Evolutionary conservation across 2,113 vertebrate species (phyloP).

Genomic region (Nothoprocta pentlandii): DNA sequence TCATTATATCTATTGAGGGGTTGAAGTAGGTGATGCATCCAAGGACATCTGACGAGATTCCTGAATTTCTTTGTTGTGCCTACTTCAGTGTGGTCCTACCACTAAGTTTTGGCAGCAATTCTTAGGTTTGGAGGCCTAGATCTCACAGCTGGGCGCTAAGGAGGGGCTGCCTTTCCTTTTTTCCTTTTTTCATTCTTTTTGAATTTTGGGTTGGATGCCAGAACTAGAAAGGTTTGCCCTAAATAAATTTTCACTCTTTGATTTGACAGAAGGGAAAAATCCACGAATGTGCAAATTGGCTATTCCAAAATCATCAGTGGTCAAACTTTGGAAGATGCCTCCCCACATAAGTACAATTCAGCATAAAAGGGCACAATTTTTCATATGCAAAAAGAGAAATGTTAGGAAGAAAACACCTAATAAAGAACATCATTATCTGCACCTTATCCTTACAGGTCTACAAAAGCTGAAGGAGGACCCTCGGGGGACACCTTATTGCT

Average conservation of each 20-base stretch:
- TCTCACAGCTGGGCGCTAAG: slow-evolving; percentile 36
- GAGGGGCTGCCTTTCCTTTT: neutral
- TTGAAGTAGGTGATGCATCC: neutral
- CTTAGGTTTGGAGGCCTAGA: slow-evolving; percentile 28
- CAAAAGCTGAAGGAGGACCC: neutral
- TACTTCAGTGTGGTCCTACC: slow-evolving; percentile 58
- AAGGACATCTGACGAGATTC: neutral
- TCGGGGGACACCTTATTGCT: too few relatives aligned
- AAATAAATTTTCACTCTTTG: neutral
- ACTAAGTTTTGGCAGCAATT: slow-evolving; percentile 37
- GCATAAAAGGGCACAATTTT: neutral
- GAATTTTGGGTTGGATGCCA: neutral
- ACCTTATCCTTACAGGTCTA: neutral
- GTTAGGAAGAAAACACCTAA: neutral
- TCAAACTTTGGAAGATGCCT: neutral
- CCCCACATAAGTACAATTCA: neutral
- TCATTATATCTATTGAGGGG: neutral
- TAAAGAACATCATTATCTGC: neutral
- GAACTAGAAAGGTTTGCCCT: neutral
- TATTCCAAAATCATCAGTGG: rapidly evolving
- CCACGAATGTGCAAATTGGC: neutral
- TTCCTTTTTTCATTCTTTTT: neutral
- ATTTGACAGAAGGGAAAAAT: neutral
- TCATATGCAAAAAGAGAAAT: neutral
- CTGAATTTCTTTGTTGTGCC: neutral